These are phyloP conservation scores for Prorops nasuta DNA, from an alignment of 1,140 invertebrate species.

Conservation along the genomic window DNA sequence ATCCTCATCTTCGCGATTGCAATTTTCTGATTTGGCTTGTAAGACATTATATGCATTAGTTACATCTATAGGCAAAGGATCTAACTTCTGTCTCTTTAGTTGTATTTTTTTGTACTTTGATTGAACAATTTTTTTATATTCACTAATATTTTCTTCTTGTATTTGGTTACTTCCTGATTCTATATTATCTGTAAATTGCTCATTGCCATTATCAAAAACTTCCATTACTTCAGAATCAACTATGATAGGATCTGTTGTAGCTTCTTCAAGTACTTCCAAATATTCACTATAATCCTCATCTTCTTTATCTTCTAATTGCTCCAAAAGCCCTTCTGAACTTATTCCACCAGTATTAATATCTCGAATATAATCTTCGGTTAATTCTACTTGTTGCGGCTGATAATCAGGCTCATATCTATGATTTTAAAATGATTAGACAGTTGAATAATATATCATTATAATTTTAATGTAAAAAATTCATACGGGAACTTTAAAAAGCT, in stretches of 20 bases:
- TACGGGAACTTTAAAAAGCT: slow-evolving; percentile 51
- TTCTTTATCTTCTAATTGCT: slow-evolving; percentile 47
- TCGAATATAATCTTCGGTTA: slow-evolving; percentile 48
- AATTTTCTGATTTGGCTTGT: background rate
- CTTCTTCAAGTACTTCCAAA: slow-evolving; percentile 42
- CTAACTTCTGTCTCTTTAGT: slow-evolving; percentile 31
- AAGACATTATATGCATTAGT: slow-evolving; percentile 5
- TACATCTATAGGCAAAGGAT: background rate
- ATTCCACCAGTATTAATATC: slow-evolving; percentile 40
- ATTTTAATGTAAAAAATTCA: slow-evolving; percentile 18
- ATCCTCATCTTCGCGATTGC: background rate
- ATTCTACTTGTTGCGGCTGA: slow-evolving; percentile 39
- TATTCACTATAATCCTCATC: slow-evolving; percentile 52
- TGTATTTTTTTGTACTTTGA: slow-evolving; percentile 45
- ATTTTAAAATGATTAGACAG: slow-evolving; percentile 3
- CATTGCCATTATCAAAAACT: slow-evolving; percentile 12
- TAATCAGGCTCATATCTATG: slow-evolving; percentile 48
- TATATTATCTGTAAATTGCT: background rate
- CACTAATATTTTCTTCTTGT: slow-evolving; percentile 7
- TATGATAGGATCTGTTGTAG: slow-evolving; percentile 27
- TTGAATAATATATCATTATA: background rate
- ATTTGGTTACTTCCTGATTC: background rate
- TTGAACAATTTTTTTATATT: slow-evolving; percentile 4
- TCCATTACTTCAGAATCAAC: slow-evolving; percentile 16
- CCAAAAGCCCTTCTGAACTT: slow-evolving; percentile 41